Evolutionary conservation across 2,888 invertebrate genomes (phyloP), one percentile per base, ranked within the genome.

Genomic region (Hypena proboscidalis): DNA sequence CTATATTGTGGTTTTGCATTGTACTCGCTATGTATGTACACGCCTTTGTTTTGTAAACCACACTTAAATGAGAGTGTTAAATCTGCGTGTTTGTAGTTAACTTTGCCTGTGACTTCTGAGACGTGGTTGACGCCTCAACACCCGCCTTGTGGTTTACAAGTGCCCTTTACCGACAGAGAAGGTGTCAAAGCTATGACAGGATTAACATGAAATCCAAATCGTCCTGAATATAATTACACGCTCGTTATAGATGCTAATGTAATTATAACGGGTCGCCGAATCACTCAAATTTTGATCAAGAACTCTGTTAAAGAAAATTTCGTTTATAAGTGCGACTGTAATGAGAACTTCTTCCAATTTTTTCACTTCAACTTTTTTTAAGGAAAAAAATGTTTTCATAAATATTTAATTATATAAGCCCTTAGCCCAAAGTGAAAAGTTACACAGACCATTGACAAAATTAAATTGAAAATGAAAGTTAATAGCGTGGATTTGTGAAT

Each of bases 41-140:
- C 14, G 38, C 43, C 37, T 53, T 47, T 51, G 48, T 53, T 31
- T 5, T 8, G 26, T 62, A 50, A 43, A 53, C 47, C 50, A 9
- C 30, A 36, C 19, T 41, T 33, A 41, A 27, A 50, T 27, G 3
- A 0, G 23, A 35, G 27, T 52, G 47, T 55, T 30, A 46, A 51
- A 36, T 35, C 21, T 34, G 25, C 26, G 27, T 30, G 26, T 33
- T 20, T 26, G 10, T 34, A 38, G 20, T 44, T 27, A 30, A 40
- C 41, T 31, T 53, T 32, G 36, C 27, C 19, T 50, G 30, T 47
- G 38, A 50, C 8, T 44, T 22, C 32, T 10, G 30, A 42, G 35
- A 36, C 44, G 58, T 11, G 56, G 56, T 58, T 61, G 46, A 48
- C 58, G 37, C 26, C 38, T 47, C 35, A 47, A 44, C 47, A 48